phyloP scores from a whole-genome alignment of 2,797 vertebrate genomes.

The Crenuchus spilurus region DNA sequence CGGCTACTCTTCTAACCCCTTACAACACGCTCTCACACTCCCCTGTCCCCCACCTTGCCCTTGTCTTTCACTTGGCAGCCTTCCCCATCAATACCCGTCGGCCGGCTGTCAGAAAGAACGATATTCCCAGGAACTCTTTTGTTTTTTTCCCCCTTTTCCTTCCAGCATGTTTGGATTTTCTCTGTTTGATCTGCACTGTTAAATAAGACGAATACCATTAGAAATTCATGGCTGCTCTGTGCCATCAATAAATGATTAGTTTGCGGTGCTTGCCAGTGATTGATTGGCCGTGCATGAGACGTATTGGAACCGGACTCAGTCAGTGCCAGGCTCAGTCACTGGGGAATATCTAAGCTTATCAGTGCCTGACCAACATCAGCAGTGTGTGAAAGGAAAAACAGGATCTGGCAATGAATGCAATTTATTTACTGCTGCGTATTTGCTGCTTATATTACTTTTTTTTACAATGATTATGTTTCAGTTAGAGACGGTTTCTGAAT shows the following conservation, averaged over 20 bases:
- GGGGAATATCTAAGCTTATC: constrained; percentile 56
- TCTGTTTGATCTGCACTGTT: constrained; percentile 65
- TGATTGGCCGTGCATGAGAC: constrained; percentile 62
- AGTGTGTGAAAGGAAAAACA: constrained; percentile 42
- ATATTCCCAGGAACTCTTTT: constrained; percentile 59
- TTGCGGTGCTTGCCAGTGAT: constrained; percentile 60
- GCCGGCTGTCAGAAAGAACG: constrained; percentile 59
- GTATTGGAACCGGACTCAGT: constrained; percentile 62
- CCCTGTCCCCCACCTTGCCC: constrained; percentile 37
- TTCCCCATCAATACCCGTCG: constrained; percentile 59
- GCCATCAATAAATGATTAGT: constrained; percentile 71
- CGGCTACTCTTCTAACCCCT: not conserved
- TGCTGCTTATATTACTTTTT: too few species aligned
- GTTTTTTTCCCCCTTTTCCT: constrained; percentile 41
- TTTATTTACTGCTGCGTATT: constrained; percentile 42
- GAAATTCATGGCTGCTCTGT: constrained; percentile 59
- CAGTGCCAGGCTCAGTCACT: constrained; percentile 48
- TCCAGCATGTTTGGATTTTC: constrained; percentile 64
- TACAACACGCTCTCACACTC: constrained; percentile 28
- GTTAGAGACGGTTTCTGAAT: too few species aligned
- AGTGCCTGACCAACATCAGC: constrained; percentile 51
- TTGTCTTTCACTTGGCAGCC: constrained; percentile 39
- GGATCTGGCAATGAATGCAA: constrained; percentile 23
- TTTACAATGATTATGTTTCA: not conserved
- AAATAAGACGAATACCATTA: constrained; percentile 66